Evolutionary conservation across 2,888 invertebrate species (phyloP).

Genomic region (Podotricha telesiphe): DNA sequence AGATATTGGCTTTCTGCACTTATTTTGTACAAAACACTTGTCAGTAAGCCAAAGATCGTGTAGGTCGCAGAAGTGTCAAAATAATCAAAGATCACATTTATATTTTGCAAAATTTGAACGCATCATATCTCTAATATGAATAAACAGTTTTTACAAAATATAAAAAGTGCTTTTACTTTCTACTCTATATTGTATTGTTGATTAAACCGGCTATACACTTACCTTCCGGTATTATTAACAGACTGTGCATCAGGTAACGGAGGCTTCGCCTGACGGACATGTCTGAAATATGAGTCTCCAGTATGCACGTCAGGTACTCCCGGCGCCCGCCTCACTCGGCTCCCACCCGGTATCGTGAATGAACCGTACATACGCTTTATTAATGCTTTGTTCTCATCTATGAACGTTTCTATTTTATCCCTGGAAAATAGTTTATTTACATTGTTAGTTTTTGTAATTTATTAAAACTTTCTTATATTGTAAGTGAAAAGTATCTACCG

Average conservation of each 20-base stretch:
- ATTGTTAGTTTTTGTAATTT: background rate
- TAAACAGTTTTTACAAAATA: no score
- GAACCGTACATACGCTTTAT: slow-evolving; percentile 97
- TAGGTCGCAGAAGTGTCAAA: no score
- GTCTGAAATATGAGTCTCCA: slow-evolving; percentile 74
- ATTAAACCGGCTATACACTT: no score
- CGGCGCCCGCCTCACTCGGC: slow-evolving; percentile 71
- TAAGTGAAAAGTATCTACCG: background rate
- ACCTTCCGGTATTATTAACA: slow-evolving; percentile 76
- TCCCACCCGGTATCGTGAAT: slow-evolving; percentile 84
- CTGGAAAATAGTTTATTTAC: slow-evolving; percentile 75
- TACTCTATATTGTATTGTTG: no score
- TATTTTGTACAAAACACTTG: no score
- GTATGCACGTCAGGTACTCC: slow-evolving; percentile 83
- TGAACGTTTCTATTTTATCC: slow-evolving; percentile 94
- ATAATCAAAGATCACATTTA: no score
- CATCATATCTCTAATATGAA: no score
- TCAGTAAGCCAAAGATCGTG: no score
- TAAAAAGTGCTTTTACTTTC: no score
- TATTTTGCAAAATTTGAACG: no score
- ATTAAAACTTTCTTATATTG: background rate
- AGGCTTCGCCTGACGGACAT: slow-evolving; percentile 70
- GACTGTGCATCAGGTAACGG: slow-evolving; percentile 72
- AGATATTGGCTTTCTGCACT: no score
- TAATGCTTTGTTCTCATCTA: slow-evolving; percentile 96